A percentile compares a stretch with the other conserved stretches of the same genome.
These are phyloP conservation scores for Caretta caretta DNA, from an alignment of 2,113 vertebrate species.

Conservation along the genomic window DNA sequence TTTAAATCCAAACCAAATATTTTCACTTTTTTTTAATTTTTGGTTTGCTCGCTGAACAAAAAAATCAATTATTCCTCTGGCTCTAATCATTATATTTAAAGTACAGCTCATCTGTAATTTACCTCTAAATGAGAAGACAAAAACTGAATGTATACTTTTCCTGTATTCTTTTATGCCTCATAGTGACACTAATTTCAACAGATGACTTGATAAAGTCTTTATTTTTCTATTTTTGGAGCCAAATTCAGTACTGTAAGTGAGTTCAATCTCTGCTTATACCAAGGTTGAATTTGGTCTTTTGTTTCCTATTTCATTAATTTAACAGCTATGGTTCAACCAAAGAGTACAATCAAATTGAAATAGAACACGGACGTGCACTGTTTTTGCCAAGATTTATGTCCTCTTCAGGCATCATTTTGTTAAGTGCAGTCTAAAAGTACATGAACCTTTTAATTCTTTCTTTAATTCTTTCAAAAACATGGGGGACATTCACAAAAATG, in stretches of 20 bases:
- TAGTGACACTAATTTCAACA: neutral
- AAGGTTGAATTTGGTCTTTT: neutral
- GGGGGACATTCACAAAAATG: slow-evolving; percentile 12
- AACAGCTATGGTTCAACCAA: neutral
- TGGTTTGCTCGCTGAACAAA: neutral
- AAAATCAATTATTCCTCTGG: neutral
- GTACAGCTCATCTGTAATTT: neutral
- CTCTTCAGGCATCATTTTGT: slow-evolving; percentile 19
- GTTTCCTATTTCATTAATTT: slow-evolving; percentile 20
- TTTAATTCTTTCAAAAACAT: slow-evolving; percentile 42
- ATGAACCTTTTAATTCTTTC: neutral
- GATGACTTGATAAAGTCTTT: neutral
- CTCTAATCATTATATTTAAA: neutral
- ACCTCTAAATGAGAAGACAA: neutral
- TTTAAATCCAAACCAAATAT: neutral
- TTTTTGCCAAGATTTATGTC: neutral
- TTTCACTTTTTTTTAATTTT: neutral
- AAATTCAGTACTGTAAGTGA: neutral
- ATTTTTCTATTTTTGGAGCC: neutral
- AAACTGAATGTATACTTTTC: neutral
- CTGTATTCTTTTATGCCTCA: neutral
- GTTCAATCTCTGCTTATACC: neutral
- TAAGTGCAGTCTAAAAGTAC: slow-evolving; percentile 8
- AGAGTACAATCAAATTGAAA: slow-evolving; percentile 29
- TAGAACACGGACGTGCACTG: neutral